Base-by-base conservation (phyloP, 2,113 vertebrate species). In the Mola mola region DNA sequence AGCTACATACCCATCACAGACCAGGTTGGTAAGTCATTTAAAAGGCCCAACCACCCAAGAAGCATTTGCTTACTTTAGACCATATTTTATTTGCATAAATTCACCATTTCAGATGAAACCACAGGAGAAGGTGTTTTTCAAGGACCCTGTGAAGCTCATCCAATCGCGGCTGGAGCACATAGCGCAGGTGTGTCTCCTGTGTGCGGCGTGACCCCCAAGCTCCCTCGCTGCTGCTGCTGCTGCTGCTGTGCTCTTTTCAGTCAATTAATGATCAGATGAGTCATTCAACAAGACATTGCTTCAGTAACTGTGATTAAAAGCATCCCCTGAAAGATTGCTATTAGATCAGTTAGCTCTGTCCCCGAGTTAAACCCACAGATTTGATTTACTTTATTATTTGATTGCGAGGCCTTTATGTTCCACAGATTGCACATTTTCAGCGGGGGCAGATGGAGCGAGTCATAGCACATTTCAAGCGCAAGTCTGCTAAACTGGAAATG, bases 71-170 rank as follows among this genome's bases (percentile, higher is more conserved):
- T 29, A n/a, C 8, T 8, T 17, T 40, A 7, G 2, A 40, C n/a
- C 3, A 40, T n/a, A 17, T 1, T n/a, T 8, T n/a, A 40, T 15
- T 38, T 36, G 33, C 9, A 43, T 10, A n/a, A 6, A 16, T 55
- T 36, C 69, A 81, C 28, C 52, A 31, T 60, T 63, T 53, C 67
- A 96, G 94, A 92, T 96, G 85, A 95, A 95, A 71, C 88, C 92
- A 31, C 91, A 93, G 69, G 94, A 94, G 78, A 94, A 91, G 53
- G 87, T 92, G 58, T 95, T 93, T 86, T 95, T 96, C 83, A 92
- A 56, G 82, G 93, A 90, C 51, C 93, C 93, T 2, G 42, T 90
- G 46, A 93, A 94, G 46, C 90, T 90, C 40, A 82, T 92, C 58
- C 75, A 92, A 46, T 89, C 87, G 13, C 87, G 87, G 57, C 84